These are phyloP conservation scores for Alsophila aescularia DNA, from an alignment of 2,888 invertebrate species.

Conservation along the genomic window DNA sequence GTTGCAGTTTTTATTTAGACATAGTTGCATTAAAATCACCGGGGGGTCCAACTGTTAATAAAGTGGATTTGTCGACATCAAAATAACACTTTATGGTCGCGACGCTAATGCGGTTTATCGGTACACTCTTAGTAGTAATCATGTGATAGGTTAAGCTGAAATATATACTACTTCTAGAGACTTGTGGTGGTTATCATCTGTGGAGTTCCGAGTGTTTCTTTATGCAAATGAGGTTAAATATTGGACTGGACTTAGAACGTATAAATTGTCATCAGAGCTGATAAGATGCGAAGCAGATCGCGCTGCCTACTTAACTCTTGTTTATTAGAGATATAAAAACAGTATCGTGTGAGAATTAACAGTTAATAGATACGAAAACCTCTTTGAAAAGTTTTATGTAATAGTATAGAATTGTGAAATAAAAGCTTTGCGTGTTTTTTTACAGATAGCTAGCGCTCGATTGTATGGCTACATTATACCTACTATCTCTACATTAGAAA, in stretches of 20 bases:
- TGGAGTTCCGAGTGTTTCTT: slow-evolving; percentile 33
- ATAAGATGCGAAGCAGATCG: slow-evolving; percentile 30
- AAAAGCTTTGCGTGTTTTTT: neutral
- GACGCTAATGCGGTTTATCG: slow-evolving; percentile 74
- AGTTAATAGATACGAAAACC: slow-evolving; percentile 21
- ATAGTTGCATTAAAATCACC: slow-evolving; percentile 68
- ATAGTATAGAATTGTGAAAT: slow-evolving; percentile 5
- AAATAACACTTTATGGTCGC: slow-evolving; percentile 77
- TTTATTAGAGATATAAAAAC: slow-evolving; percentile 23
- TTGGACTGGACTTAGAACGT: slow-evolving; percentile 23
- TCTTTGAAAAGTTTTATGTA: slow-evolving; percentile 2
- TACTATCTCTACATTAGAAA: too few species aligned
- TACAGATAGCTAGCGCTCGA: too few species aligned
- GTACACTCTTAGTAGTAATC: slow-evolving; percentile 57
- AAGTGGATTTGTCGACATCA: slow-evolving; percentile 83
- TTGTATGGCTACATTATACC: too few species aligned
- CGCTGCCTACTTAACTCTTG: slow-evolving; percentile 31
- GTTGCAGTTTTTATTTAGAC: slow-evolving; percentile 55
- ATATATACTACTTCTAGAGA: slow-evolving; percentile 39
- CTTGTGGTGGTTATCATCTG: slow-evolving; percentile 44
- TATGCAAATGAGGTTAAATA: slow-evolving; percentile 33
- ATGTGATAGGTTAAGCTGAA: slow-evolving; percentile 51
- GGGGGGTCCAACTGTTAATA: slow-evolving; percentile 78
- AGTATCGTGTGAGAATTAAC: slow-evolving; percentile 24
- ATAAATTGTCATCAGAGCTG: slow-evolving; percentile 31